phyloP scores from a whole-genome alignment of 2,797 vertebrate genomes.

The Lutra lutra region DNA sequence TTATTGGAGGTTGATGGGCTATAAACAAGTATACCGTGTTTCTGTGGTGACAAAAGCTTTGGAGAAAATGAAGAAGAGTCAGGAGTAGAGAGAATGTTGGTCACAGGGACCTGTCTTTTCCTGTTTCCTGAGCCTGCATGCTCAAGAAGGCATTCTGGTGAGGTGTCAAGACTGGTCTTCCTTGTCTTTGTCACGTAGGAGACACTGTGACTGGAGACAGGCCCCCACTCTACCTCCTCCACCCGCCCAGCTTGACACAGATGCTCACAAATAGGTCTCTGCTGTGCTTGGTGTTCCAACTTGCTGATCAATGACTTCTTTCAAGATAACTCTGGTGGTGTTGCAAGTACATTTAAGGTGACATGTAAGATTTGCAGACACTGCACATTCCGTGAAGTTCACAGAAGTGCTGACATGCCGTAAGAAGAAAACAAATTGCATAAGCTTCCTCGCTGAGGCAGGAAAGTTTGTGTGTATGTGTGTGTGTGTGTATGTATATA shows the following conservation, averaged over 20 bases:
- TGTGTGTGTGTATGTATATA: no score
- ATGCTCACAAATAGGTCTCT: not conserved
- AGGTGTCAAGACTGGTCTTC: not conserved
- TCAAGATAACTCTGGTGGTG: constrained; percentile 67
- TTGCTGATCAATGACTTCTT: constrained; percentile 78
- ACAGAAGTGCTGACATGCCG: constrained; percentile 70
- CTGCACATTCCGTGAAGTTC: constrained; percentile 75
- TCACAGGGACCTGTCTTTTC: not conserved
- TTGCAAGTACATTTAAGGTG: constrained; percentile 75
- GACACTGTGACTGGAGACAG: not conserved
- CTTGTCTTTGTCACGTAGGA: not conserved
- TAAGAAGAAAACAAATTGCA: constrained; percentile 71
- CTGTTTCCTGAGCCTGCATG: not conserved
- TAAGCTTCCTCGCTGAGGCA: constrained; percentile 48
- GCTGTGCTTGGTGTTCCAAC: constrained; percentile 51
- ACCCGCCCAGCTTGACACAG: not conserved
- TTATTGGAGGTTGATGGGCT: not conserved
- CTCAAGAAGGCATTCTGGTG: constrained; percentile 11
- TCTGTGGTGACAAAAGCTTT: not conserved
- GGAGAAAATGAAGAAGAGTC: not conserved
- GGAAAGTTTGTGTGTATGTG: not conserved
- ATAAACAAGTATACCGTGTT: not conserved
- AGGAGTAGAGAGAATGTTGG: not conserved
- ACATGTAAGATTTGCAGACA: constrained; percentile 73
- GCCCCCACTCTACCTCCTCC: not conserved